phyloP scores from a whole-genome alignment of 2,888 invertebrate genomes.

The Nephrocerus scutellatus region DNA sequence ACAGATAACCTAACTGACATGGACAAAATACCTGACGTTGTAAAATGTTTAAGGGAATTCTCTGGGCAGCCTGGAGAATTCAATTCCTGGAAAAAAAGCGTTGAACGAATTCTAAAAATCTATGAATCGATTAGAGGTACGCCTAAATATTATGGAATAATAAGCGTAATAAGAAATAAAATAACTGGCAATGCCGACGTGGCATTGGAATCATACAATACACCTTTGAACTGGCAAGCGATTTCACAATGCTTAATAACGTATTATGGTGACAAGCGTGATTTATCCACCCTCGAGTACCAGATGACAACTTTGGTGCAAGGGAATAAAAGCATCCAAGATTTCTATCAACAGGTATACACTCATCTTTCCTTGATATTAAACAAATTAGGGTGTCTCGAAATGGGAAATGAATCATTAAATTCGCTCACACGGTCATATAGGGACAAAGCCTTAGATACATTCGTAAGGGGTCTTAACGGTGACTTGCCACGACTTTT shows the following conservation, averaged over 20 bases:
- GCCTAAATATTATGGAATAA: slow-evolving; percentile 2
- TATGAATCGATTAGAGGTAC: slow-evolving; percentile 1
- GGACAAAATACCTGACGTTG: slow-evolving; percentile 5
- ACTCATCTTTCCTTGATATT: no score
- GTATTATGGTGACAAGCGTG: no score
- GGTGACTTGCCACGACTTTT: background rate
- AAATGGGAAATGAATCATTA: background rate
- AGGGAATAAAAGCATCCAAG: background rate
- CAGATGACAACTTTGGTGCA: slow-evolving; percentile 1
- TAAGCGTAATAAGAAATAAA: slow-evolving; percentile 3
- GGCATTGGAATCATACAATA: no score
- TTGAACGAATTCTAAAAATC: background rate
- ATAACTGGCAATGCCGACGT: slow-evolving; percentile 3
- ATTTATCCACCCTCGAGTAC: no score
- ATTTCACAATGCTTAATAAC: no score
- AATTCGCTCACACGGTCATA: background rate
- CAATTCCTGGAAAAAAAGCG: slow-evolving; percentile 5
- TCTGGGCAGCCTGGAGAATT: slow-evolving; percentile 4
- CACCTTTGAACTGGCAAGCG: no score
- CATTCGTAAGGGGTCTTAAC: background rate
- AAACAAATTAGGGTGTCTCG: no score
- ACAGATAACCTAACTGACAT: background rate
- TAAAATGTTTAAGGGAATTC: background rate
- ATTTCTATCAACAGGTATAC: slow-evolving; percentile 2
- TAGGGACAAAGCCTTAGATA: slow-evolving; percentile 2